Conservation (phyloP, 2,113 vertebrate genomes). For the Mus spicilegus region DNA sequence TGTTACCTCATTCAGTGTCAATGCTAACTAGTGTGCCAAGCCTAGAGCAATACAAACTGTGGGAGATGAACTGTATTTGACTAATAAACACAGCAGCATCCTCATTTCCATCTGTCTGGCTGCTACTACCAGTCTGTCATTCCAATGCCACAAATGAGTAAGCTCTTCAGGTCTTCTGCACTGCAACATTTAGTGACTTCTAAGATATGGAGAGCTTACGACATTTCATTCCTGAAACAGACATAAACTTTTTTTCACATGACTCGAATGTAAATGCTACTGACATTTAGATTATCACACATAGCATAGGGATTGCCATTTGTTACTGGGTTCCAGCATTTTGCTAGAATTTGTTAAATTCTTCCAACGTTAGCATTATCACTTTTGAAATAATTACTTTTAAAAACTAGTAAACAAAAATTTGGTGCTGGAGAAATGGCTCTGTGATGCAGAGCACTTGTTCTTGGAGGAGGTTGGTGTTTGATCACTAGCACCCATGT, state of each 20-base stretch:
- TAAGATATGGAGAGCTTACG: constrained; percentile 22
- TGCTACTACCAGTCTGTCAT: background rate
- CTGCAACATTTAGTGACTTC: constrained; percentile 33
- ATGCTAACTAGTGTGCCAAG: constrained; percentile 25
- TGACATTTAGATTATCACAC: constrained; percentile 9
- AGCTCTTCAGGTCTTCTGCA: background rate
- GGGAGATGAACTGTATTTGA: constrained; percentile 36
- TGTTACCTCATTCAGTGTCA: constrained; percentile 30
- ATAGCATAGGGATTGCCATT: constrained; percentile 8
- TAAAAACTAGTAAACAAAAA: constrained; percentile 40
- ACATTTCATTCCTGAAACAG: background rate
- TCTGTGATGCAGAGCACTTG: background rate
- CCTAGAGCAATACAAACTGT: constrained; percentile 38
- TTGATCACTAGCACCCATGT: background rate
- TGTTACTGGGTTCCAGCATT: background rate
- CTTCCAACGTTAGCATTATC: constrained; percentile 1
- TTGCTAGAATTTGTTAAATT: constrained; percentile 1
- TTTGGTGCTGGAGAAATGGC: background rate
- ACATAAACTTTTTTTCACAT: constrained; percentile 18
- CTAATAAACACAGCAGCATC: constrained; percentile 37
- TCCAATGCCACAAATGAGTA: background rate
- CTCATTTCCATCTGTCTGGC: constrained; percentile 29
- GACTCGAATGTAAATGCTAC: constrained; percentile 13
- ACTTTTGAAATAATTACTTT: constrained; percentile 41
- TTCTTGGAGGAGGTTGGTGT: background rate